Evolutionary conservation across 2,797 vertebrate genomes (phyloP).

Genomic region (Hypotaenidia philippensis): DNA sequence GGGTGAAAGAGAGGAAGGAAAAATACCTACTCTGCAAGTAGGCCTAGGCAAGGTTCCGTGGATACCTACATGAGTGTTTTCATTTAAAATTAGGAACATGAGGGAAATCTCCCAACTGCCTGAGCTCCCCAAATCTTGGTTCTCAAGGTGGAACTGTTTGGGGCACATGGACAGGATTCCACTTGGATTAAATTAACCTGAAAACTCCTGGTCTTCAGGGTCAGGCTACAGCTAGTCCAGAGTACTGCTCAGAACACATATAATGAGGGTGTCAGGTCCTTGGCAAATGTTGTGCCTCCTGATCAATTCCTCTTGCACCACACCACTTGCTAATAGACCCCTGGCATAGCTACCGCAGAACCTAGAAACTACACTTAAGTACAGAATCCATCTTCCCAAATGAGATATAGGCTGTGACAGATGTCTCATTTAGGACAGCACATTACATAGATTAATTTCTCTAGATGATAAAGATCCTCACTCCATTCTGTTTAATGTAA

Average conservation of each 20-base stretch:
- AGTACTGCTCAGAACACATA: neutral
- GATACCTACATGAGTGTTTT: neutral
- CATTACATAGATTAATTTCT: slow-evolving; percentile 41
- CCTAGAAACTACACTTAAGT: neutral
- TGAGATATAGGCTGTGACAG: neutral
- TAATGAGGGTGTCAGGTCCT: neutral
- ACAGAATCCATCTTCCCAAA: neutral
- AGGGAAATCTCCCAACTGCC: neutral
- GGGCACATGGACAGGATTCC: neutral
- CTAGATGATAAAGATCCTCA: neutral
- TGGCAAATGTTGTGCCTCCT: neutral
- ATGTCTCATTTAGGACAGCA: slow-evolving; percentile 25
- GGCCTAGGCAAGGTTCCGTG: rapidly evolving
- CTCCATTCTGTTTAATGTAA: slow-evolving; percentile 10
- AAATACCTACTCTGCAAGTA: neutral
- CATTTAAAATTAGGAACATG: neutral
- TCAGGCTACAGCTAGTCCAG: neutral
- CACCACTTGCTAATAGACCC: neutral
- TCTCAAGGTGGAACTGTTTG: neutral
- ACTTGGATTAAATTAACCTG: neutral
- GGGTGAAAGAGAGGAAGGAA: neutral
- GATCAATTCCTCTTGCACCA: neutral
- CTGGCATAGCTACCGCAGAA: neutral
- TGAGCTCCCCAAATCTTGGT: neutral
- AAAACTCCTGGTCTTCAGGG: neutral